A percentile compares a stretch with the other conserved stretches of the same genome.
Evolutionary conservation across 2,113 vertebrate genomes (phyloP).

Genomic region (Macquaria ambigua): DNA sequence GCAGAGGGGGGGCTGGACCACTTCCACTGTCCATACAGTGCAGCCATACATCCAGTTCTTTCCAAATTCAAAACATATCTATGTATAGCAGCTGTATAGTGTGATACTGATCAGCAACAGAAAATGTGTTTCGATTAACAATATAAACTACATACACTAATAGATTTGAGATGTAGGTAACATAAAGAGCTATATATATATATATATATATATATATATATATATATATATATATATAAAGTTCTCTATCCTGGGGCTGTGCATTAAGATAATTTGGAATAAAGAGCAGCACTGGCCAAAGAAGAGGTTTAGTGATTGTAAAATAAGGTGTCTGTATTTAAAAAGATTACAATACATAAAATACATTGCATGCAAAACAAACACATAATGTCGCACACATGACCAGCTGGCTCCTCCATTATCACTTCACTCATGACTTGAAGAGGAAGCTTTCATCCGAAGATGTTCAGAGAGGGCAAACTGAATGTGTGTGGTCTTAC

Average conservation of each 20-base stretch:
- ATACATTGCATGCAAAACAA: neutral
- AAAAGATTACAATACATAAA: too few relatives aligned
- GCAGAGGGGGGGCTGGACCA: slow-evolving; percentile 20
- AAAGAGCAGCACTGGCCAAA: too few relatives aligned
- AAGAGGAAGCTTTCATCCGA: slow-evolving; percentile 24
- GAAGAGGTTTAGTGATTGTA: too few relatives aligned
- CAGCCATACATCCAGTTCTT: neutral
- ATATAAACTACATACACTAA: neutral
- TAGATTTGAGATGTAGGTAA: neutral
- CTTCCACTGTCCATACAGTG: slow-evolving; percentile 37
- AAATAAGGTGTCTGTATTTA: too few relatives aligned
- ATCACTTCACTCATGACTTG: neutral
- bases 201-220: too few relatives aligned
- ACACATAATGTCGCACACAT: slow-evolving; percentile 11
- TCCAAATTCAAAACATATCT: slow-evolving; percentile 15
- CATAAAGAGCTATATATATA: neutral
- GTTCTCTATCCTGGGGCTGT: neutral
- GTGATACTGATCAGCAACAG: neutral
- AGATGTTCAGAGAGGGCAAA: slow-evolving; percentile 8
- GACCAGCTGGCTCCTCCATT: slow-evolving; percentile 17
- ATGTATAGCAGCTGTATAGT: neutral
- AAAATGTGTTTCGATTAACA: neutral
- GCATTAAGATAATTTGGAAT: neutral
- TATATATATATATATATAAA: too few relatives aligned
- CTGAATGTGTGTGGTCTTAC: neutral